phyloP scores from a whole-genome alignment of 1,140 invertebrate species.

The Nomia melanderi region DNA sequence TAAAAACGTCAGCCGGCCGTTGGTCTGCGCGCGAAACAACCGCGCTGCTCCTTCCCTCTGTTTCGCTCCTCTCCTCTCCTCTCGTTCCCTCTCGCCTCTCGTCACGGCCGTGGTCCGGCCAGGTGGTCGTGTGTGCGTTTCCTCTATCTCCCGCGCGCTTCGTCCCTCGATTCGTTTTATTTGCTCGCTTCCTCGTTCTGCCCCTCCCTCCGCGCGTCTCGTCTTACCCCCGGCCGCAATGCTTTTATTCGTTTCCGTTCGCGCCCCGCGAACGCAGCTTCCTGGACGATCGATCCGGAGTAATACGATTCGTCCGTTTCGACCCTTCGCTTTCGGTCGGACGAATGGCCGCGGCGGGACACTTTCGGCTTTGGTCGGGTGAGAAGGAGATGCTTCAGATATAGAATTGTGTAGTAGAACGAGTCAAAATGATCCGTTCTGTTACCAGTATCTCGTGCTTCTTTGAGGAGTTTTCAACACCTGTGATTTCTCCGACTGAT shows the following conservation, averaged over 20 bases:
- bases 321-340: too few relatives aligned
- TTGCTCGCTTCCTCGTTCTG: background rate
- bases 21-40: constrained; percentile 41
- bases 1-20: constrained; percentile 53
- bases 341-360: too few relatives aligned
- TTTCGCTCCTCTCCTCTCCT: background rate
- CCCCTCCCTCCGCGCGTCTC: background rate
- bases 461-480: too few relatives aligned
- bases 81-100: background rate
- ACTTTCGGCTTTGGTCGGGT: too few relatives aligned
- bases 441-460: too few relatives aligned
- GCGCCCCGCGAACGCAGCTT: background rate
- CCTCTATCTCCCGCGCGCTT: background rate
- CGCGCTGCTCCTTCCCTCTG: background rate
- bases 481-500: too few relatives aligned
- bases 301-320: too few relatives aligned
- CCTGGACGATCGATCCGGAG: background rate
- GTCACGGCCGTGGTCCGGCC: background rate
- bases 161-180: background rate
- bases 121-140: constrained; percentile 21
- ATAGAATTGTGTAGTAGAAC: too few relatives aligned
- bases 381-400: too few relatives aligned
- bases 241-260: background rate
- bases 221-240: background rate
- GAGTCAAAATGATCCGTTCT: too few relatives aligned